phyloP scores from a whole-genome alignment of 1,140 invertebrate species.

The Habropoda laboriosa region DNA sequence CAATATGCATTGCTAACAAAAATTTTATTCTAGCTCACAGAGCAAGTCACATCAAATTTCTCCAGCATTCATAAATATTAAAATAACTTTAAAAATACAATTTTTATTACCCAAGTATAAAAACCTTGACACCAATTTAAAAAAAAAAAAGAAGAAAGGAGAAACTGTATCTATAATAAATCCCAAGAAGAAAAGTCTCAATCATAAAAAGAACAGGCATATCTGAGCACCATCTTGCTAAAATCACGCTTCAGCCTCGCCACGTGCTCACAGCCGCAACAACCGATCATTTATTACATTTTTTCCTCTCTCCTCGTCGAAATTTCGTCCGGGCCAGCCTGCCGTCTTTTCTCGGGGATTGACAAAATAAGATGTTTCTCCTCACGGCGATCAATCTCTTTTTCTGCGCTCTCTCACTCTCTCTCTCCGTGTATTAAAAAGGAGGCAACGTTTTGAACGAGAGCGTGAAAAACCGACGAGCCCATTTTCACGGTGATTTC shows the following conservation, averaged over 20 bases:
- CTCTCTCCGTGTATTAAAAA: neutral
- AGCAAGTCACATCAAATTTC: too few relatives aligned
- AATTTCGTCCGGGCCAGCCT: neutral
- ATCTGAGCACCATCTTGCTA: neutral
- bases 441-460: neutral
- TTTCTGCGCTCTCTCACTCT: neutral
- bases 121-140: too few relatives aligned
- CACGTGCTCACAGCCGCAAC: neutral
- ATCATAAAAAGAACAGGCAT: neutral
- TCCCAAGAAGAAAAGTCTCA: neutral
- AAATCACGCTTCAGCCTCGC: neutral
- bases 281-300: conserved; percentile 38
- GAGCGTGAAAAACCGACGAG: conserved; percentile 7
- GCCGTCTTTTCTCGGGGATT: conserved; percentile 16
- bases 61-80: too few relatives aligned
- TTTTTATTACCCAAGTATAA: too few relatives aligned
- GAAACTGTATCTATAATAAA: neutral
- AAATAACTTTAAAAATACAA: too few relatives aligned
- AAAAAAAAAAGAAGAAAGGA: too few relatives aligned
- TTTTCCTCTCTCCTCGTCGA: neutral
- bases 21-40: too few relatives aligned
- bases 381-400: conserved; percentile 35
- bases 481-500: conserved; percentile 46
- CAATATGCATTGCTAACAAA: too few relatives aligned
- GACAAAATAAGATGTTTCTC: conserved; percentile 44